A percentile compares a stretch with the other conserved stretches of the same genome.
These are phyloP conservation scores for Apodemus sylvaticus DNA, from an alignment of 2,113 vertebrate species.

Conservation along the genomic window DNA sequence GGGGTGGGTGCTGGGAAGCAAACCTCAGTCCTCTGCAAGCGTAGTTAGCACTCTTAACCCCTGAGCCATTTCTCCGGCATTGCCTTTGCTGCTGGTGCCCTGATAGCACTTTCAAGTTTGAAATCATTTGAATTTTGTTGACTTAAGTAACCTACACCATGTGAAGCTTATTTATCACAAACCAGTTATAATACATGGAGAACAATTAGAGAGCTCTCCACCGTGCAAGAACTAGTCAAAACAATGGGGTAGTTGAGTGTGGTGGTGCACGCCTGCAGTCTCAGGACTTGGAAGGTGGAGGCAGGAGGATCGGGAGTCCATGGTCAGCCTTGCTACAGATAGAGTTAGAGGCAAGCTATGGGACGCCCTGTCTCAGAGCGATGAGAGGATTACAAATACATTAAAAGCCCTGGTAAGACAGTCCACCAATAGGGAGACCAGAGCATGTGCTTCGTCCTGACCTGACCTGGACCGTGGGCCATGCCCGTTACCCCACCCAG, in stretches of 20 bases:
- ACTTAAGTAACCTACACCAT: neutral
- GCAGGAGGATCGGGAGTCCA: neutral
- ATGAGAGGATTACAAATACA: neutral
- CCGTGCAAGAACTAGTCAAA: neutral
- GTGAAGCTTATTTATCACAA: constrained; percentile 20
- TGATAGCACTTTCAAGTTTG: neutral
- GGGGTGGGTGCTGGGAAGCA: neutral
- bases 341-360: neutral
- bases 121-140: neutral
- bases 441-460: neutral
- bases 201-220: neutral
- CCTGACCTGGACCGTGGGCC: neutral
- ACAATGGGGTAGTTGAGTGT: too few species aligned
- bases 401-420: neutral
- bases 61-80: neutral
- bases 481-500: neutral
- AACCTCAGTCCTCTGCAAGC: neutral
- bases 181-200: neutral
- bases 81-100: neutral
- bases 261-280: neutral
- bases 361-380: neutral
- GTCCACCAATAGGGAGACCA: neutral
- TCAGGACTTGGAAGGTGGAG: neutral
- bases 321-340: neutral
- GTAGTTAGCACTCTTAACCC: neutral